Base-by-base conservation (phyloP, 2,888 invertebrate species). In the Rapana venosa region DNA sequence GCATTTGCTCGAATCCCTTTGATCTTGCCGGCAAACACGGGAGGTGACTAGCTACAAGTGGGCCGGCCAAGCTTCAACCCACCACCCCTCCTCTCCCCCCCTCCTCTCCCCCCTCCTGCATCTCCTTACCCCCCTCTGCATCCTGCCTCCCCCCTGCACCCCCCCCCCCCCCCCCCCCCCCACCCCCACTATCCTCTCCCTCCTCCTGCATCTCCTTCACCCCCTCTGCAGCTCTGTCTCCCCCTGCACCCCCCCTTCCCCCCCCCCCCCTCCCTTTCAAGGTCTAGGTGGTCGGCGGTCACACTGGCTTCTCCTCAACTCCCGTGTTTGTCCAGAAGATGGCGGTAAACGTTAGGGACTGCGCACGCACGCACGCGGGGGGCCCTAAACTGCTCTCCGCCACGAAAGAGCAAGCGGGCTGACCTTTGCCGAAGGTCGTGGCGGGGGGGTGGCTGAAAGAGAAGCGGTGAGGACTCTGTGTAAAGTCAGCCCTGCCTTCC, bases 1-100 rank as follows among this genome's bases (percentile, higher is more conserved):
- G 87, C 88, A 90, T 90, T 91, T 87, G 88, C 87, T 66, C 77
- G 70, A 88, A 91, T 91, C 91, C 90, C 90, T 91, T 91, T 91
- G 91, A 91, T 91, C 88, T 91, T 90, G 88, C 87, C 87, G 88
- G 84, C 87, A 90, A 90, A 87, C 90, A 88, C 74, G 26, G 77
- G 61, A 88, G 91, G 87, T 90, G 91, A 90, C 87, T 88, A 58
- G 88, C 84, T 88, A 70, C 88, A 88, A 88, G 88, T 88, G 88
- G 88, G 88, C 81, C 58, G 88, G 88, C 66, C 70, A 66, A 66
- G 30, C 56, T 20, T 20, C 70, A 79, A 8, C 47, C 84, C 17
- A 47, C 56, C n/a, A 26, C 61, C 2, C n/a, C 58, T 30, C 61
- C 85, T 1, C 56, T 32, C 15, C 4, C 61, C 56, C 20, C 84